These are phyloP conservation scores for Antrozous pallidus DNA, from an alignment of 2,797 vertebrate genomes.

Conservation along the genomic window DNA sequence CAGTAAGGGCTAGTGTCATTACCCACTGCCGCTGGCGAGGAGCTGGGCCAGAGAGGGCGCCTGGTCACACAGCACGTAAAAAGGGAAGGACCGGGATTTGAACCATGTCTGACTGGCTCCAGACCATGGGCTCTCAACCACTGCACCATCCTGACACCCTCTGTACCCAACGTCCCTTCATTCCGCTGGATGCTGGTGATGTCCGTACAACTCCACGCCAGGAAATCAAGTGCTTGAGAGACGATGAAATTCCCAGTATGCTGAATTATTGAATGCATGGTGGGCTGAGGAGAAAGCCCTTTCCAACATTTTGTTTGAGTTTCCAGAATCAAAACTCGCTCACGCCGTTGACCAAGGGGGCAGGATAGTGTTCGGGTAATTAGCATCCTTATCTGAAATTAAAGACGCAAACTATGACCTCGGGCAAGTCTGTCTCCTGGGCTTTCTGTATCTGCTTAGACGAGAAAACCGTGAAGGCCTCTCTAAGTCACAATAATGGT, in stretches of 20 bases:
- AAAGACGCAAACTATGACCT: neutral
- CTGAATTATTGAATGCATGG: neutral
- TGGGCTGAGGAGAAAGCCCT: neutral
- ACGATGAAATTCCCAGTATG: neutral
- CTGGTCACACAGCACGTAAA: neutral
- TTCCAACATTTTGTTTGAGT: neutral
- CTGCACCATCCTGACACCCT: neutral
- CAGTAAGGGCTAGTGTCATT: neutral
- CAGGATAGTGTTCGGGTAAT: neutral
- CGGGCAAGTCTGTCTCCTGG: neutral
- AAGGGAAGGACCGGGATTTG: neutral
- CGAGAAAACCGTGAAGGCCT: neutral
- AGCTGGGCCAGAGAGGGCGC: neutral
- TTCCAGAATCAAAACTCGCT: conserved; percentile 10
- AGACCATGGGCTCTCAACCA: neutral
- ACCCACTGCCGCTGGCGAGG: neutral
- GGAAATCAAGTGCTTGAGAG: neutral
- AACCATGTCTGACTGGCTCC: neutral
- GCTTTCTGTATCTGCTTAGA: neutral
- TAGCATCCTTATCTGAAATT: neutral
- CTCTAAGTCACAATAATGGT: neutral
- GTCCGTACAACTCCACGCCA: too few species aligned
- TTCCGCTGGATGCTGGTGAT: neutral
- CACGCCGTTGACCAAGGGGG: neutral
- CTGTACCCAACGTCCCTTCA: neutral